Conservation (phyloP, 2,888 invertebrate genomes). For the Koerneria pararmatus region DNA sequence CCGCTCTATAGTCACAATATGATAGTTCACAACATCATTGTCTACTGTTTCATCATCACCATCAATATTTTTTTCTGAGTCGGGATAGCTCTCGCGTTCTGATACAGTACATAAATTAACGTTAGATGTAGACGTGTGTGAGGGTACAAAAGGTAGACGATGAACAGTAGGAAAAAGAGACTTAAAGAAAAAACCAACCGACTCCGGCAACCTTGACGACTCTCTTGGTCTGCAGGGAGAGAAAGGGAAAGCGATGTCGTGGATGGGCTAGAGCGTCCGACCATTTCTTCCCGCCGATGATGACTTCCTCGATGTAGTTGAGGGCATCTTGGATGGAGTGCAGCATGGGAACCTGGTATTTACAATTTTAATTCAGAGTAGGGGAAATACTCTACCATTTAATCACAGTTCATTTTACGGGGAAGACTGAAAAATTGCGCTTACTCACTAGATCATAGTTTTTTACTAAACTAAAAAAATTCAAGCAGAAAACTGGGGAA, state of each 20-base stretch:
- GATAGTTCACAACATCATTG: neutral
- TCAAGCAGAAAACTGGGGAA: too few species aligned
- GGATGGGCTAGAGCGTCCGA: constrained; percentile 41
- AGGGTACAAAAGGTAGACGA: neutral
- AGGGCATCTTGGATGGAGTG: constrained; percentile 51
- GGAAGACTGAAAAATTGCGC: too few species aligned
- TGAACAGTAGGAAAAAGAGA: too few species aligned
- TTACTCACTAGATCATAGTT: too few species aligned
- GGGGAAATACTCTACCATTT: neutral
- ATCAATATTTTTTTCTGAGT: too few species aligned
- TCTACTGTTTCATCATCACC: too few species aligned
- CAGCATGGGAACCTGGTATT: constrained; percentile 42
- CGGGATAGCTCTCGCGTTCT: too few species aligned
- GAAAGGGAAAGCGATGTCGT: constrained; percentile 49
- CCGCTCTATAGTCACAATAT: neutral
- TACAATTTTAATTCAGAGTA: neutral
- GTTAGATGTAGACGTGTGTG: too few species aligned
- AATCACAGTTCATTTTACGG: too few species aligned
- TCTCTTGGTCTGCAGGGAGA: constrained; percentile 43
- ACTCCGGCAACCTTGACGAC: constrained; percentile 27
- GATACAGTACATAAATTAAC: too few species aligned
- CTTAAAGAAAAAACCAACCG: too few species aligned
- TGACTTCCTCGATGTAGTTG: constrained; percentile 54
- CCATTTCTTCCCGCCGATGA: constrained; percentile 51
- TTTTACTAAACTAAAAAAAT: too few species aligned